Conservation (phyloP, 37 sponge, comb jelly and placozoan species). For the Chondrilla cf. caribensis region DNA sequence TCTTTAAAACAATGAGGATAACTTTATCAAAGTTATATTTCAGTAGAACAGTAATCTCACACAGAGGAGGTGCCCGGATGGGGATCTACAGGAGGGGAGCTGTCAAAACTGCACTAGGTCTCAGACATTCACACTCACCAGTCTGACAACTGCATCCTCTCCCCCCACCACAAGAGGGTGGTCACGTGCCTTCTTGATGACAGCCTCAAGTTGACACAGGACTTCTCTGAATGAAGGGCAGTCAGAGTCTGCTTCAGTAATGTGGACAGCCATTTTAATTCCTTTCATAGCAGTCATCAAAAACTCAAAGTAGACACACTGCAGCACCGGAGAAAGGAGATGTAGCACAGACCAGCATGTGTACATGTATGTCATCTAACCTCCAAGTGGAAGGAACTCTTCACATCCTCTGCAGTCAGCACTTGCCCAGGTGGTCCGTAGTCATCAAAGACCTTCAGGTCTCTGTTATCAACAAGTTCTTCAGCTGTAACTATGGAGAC, state of each 20-base stretch:
- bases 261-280: not conserved
- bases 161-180: not conserved
- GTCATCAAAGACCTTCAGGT: constrained; percentile 60
- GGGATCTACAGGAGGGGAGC: constrained; percentile 2
- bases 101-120: not conserved
- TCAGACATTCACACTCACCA: not conserved
- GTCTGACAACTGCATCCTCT: not conserved
- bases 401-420: not conserved
- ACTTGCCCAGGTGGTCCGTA: constrained; percentile 32
- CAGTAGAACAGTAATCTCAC: not conserved
- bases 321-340: not conserved
- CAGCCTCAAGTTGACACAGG: not conserved
- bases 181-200: not conserved
- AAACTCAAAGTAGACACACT: not conserved
- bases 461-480: constrained; percentile 61
- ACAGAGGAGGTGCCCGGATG: not conserved
- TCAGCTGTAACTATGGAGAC: not conserved
- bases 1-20: not conserved
- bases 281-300: not conserved
- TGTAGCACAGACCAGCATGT: not conserved
- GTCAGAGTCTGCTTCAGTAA: not conserved
- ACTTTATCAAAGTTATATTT: not conserved
- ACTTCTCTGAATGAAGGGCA: too few relatives aligned
- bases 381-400: constrained; percentile 20
- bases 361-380: too few relatives aligned